A percentile compares a stretch with the other conserved stretches of the same genome.
phyloP scores from a whole-genome alignment of 2,113 vertebrate genomes.

The Tetraodon nigroviridis region DNA sequence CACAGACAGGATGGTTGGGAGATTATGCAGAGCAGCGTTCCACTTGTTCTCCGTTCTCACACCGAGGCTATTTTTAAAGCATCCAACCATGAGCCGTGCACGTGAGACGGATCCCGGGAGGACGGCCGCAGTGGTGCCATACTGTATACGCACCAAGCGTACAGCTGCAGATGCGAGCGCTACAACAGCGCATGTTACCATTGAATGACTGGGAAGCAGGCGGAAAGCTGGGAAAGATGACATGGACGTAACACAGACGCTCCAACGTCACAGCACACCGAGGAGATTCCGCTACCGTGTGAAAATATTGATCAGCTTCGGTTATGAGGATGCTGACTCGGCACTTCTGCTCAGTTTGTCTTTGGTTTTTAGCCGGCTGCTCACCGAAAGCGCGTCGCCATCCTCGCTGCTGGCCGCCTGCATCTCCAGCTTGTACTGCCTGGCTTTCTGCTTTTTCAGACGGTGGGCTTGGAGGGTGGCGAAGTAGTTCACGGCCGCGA shows the following conservation, averaged over 20 bases:
- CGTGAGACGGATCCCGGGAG: slow-evolving; percentile 65
- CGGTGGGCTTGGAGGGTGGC: slow-evolving; percentile 82
- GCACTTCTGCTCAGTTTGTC: background rate
- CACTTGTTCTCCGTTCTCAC: slow-evolving; percentile 60
- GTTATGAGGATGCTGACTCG: background rate
- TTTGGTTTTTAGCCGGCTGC: background rate
- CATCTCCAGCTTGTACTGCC: slow-evolving; percentile 73
- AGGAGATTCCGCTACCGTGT: slow-evolving; percentile 16
- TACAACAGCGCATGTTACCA: slow-evolving; percentile 49
- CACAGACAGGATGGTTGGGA: slow-evolving; percentile 52
- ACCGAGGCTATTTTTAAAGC: slow-evolving; percentile 74
- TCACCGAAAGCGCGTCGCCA: slow-evolving; percentile 77
- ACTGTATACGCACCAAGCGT: slow-evolving; percentile 70
- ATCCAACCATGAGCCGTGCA: slow-evolving; percentile 65
- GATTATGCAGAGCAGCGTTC: slow-evolving; percentile 55
- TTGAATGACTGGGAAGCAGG: slow-evolving; percentile 44
- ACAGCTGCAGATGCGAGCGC: slow-evolving; percentile 48
- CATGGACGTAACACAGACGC: too few relatives aligned
- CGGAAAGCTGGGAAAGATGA: slow-evolving; percentile 9
- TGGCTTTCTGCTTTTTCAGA: slow-evolving; percentile 71
- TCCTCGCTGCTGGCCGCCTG: slow-evolving; percentile 64
- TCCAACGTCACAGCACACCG: background rate
- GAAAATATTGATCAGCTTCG: slow-evolving; percentile 4
- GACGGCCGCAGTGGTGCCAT: slow-evolving; percentile 55
- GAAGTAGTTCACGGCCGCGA: slow-evolving; percentile 94